Evolutionary conservation across 2,797 vertebrate species (phyloP), one percentile per base, ranked within the genome.

Genomic region (Mastacembelus armatus): DNA sequence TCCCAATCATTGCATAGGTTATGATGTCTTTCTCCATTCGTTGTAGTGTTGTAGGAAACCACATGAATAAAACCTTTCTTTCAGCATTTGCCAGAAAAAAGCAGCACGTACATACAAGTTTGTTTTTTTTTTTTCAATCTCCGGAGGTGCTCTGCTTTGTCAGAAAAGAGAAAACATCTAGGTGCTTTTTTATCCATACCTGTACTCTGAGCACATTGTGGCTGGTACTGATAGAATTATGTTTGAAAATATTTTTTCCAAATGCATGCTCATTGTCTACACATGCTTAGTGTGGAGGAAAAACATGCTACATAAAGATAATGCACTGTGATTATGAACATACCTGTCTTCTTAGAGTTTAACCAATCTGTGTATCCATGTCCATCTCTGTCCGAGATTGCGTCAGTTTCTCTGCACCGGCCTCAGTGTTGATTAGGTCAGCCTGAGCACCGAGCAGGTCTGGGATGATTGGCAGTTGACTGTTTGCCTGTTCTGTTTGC

Each of bases 401-500:
- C 47, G 55, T 69, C 42, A 16, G 26, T 64, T 33, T 59, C 51
- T 74, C 71, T 58, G 72, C 55, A 26, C 71, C 48, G 16, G 60
- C 11, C 66, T 71, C 32, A 2, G 27, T 58, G 69, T 61, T 81
- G 74, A 79, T 88, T 50, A 43, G 85, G 66, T 82, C 75, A 66
- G 40, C 54, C 24, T 35, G 54, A 77, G 71, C 63, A 59, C 39
- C 52, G 8, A 52, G 39, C 54, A 78, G 86, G 85, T 81, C 57
- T 19, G 47, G 26, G 12, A 71, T 85, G 89, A 89, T 84, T 92
- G 88, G 47, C 89, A 82, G 77, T 43, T 62, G 51, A 78, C 49
- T 62, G 73, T 79, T 79, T 83, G 72, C 60, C 45, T 65, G 16
- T 58, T 87, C 63, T 72, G 75, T 83, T 81, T 82, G 57, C 75